A percentile compares a stretch with the other conserved stretches of the same genome.
Conservation (phyloP, 1,140 invertebrate genomes). For the Asbolus verrucosus region DNA sequence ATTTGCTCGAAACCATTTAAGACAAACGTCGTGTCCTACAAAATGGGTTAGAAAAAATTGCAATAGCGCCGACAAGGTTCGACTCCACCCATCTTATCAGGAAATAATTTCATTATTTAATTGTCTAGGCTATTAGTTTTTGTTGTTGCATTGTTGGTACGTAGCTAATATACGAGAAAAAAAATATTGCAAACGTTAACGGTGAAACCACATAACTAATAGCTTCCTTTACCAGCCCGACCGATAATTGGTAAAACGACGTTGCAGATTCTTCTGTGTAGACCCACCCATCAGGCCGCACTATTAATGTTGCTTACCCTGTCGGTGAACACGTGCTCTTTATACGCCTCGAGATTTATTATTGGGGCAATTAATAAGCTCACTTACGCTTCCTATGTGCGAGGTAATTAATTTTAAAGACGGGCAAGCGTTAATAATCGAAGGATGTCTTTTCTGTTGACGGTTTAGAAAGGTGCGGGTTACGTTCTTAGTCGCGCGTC, state of each 20-base stretch:
- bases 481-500: constrained; percentile 1
- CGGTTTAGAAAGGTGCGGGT: constrained; percentile 23
- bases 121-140: constrained; percentile 45
- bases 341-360: constrained; percentile 16
- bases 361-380: constrained; percentile 31
- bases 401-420: constrained; percentile 1
- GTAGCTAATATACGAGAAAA: constrained; percentile 10
- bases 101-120: constrained; percentile 44
- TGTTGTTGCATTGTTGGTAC: constrained; percentile 23
- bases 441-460: neutral
- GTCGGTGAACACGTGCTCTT: constrained; percentile 24
- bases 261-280: constrained; percentile 37
- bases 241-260: constrained; percentile 44
- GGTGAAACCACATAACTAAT: constrained; percentile 45
- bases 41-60: constrained; percentile 21
- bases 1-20: constrained; percentile 26
- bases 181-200: constrained; percentile 41
- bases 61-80: constrained; percentile 38
- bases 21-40: constrained; percentile 25
- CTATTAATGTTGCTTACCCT: constrained; percentile 11
- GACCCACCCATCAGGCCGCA: constrained; percentile 35
- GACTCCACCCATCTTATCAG: constrained; percentile 42
- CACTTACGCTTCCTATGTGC: constrained; percentile 26
- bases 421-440: neutral
- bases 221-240: constrained; percentile 43